These are phyloP conservation scores for Ranitomeya imitator DNA, from an alignment of 2,113 vertebrate species.

Conservation along the genomic window DNA sequence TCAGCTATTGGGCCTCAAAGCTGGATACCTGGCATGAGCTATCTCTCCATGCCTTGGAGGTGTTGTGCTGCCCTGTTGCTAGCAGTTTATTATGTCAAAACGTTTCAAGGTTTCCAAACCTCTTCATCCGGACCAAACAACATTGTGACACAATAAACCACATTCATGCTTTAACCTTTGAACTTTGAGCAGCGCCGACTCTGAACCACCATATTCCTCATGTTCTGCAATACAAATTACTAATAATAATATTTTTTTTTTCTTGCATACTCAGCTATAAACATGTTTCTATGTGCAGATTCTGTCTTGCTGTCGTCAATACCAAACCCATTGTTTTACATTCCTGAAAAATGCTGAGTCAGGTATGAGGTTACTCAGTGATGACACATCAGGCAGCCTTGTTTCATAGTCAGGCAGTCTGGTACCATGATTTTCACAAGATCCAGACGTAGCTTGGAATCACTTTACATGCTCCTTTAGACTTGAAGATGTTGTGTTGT, in stretches of 20 bases:
- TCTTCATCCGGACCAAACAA: no score
- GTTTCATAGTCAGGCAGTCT: constrained; percentile 4
- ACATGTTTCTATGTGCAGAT: constrained; percentile 18
- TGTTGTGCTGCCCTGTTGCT: no score
- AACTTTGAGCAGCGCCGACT: no score
- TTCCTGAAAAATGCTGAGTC: constrained; percentile 29
- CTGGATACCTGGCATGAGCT: no score
- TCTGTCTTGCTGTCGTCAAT: constrained; percentile 11
- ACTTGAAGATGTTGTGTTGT: neutral
- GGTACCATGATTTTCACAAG: constrained; percentile 1
- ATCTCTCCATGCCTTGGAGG: no score
- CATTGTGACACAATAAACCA: no score
- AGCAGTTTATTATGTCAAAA: no score
- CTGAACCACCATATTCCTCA: no score
- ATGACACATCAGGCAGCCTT: constrained; percentile 28
- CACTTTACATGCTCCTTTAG: constrained; percentile 19
- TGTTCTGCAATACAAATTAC: neutral
- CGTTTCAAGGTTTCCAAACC: no score
- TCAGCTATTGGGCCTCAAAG: no score
- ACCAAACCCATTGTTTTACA: constrained; percentile 22
- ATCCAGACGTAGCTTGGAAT: constrained; percentile 18
- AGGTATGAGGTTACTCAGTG: constrained; percentile 20
- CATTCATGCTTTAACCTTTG: no score
- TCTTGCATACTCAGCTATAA: neutral
- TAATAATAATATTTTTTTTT: neutral